These are phyloP conservation scores for Neoitamus cyanurus DNA, from an alignment of 2,888 invertebrate species.

Conservation along the genomic window DNA sequence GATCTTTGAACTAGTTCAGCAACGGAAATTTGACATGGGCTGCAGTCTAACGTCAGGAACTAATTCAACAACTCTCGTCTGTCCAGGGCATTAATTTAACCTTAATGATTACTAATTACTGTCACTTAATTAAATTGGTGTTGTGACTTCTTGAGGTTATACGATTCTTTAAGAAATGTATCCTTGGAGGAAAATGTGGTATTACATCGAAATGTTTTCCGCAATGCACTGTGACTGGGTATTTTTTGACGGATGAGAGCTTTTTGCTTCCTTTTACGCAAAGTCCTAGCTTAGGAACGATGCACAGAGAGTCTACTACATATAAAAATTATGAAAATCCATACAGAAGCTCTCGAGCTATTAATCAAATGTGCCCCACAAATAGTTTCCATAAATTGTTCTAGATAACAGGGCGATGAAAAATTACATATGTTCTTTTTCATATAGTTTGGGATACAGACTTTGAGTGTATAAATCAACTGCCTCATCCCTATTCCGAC, in stretches of 20 bases:
- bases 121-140: not conserved
- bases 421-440: not conserved
- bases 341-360: not conserved
- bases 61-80: no score
- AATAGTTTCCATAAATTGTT: conserved; percentile 1
- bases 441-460: not conserved
- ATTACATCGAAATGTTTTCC: not conserved
- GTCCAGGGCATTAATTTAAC: not conserved
- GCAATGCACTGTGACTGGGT: no score
- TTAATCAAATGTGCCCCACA: not conserved
- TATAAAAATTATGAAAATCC: not conserved
- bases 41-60: no score
- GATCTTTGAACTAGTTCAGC: no score
- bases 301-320: not conserved
- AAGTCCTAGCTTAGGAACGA: not conserved
- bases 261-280: not conserved
- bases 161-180: not conserved
- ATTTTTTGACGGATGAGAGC: not conserved
- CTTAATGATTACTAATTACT: not conserved
- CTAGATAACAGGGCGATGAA: not conserved
- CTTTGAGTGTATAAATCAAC: not conserved
- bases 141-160: not conserved
- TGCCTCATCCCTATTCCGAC: not conserved
- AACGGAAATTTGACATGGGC: no score
- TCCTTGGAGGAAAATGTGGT: no score